These are phyloP conservation scores for Apotomis betuletana DNA, from an alignment of 2,888 invertebrate species.

Conservation along the genomic window DNA sequence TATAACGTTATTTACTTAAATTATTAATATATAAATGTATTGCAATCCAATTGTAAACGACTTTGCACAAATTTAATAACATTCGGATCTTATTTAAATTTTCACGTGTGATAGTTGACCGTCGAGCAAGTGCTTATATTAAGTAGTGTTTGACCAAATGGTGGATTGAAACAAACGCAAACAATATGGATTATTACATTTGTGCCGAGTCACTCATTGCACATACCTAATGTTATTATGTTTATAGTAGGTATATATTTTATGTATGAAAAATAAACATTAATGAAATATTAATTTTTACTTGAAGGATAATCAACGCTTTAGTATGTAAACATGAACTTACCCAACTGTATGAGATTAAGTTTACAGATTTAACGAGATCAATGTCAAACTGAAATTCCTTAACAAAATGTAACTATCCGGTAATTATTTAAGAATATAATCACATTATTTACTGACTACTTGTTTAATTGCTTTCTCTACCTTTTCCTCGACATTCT, in stretches of 20 bases:
- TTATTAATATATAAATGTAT: constrained; percentile 48
- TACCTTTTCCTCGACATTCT: background rate
- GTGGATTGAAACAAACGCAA: constrained; percentile 30
- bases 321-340: constrained; percentile 33
- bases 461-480: constrained; percentile 35
- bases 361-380: constrained; percentile 48
- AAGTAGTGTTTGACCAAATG: constrained; percentile 57
- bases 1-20: constrained; percentile 51
- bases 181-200: constrained; percentile 45
- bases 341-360: constrained; percentile 25
- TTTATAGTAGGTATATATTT: constrained; percentile 54
- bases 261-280: constrained; percentile 50
- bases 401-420: constrained; percentile 63
- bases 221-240: constrained; percentile 47
- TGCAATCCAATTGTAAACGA: constrained; percentile 55
- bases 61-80: constrained; percentile 58
- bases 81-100: constrained; percentile 41
- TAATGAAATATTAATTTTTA: constrained; percentile 42
- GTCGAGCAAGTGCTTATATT: constrained; percentile 64
- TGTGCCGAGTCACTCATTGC: constrained; percentile 50
- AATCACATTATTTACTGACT: constrained; percentile 52
- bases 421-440: constrained; percentile 71
- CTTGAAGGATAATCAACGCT: constrained; percentile 28
- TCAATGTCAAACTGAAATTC: constrained; percentile 65
- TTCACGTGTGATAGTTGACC: constrained; percentile 38